phyloP scores from a whole-genome alignment of 23 tunicate species.

The Trididemnum nubilum region DNA sequence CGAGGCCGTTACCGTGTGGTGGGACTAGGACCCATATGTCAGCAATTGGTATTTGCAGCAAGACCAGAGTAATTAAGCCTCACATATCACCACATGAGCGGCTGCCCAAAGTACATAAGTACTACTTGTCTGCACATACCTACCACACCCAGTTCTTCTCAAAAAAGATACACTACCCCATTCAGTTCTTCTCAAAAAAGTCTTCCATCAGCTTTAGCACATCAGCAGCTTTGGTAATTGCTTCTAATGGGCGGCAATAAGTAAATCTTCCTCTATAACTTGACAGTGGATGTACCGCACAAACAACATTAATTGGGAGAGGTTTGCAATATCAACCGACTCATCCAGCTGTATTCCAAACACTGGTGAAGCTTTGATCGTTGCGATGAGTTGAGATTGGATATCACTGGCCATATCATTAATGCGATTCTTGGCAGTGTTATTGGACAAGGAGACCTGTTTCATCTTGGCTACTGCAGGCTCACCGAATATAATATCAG shows the following conservation, averaged over 20 bases:
- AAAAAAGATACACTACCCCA: no score
- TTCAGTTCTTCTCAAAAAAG: no score
- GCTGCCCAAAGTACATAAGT: no score
- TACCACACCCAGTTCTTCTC: no score
- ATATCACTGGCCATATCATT: conserved; percentile 51
- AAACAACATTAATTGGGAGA: conserved; percentile 47
- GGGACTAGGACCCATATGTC: no score
- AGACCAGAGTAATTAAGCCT: no score
- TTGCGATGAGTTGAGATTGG: conserved; percentile 47
- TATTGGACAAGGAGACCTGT: conserved; percentile 53
- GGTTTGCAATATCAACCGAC: conserved; percentile 51
- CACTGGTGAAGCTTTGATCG: conserved; percentile 33
- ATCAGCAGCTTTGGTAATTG: conserved; percentile 48
- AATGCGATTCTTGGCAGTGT: conserved; percentile 31
- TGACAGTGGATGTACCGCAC: conserved; percentile 42
- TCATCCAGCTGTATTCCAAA: conserved; percentile 61
- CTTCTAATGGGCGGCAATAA: conserved; percentile 59
- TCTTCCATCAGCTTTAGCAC: conserved; percentile 34
- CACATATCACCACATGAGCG: no score
- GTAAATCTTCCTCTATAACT: conserved; percentile 35
- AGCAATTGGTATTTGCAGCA: no score
- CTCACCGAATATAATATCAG: conserved; percentile 44
- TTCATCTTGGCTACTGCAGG: conserved; percentile 18
- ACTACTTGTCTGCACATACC: no score
- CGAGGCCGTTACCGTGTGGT: no score